Percentiles rank a stretch among this genome's conserved stretches.
Conservation (phyloP, 1,140 invertebrate genomes). For the Sesamia nonagrioides region DNA sequence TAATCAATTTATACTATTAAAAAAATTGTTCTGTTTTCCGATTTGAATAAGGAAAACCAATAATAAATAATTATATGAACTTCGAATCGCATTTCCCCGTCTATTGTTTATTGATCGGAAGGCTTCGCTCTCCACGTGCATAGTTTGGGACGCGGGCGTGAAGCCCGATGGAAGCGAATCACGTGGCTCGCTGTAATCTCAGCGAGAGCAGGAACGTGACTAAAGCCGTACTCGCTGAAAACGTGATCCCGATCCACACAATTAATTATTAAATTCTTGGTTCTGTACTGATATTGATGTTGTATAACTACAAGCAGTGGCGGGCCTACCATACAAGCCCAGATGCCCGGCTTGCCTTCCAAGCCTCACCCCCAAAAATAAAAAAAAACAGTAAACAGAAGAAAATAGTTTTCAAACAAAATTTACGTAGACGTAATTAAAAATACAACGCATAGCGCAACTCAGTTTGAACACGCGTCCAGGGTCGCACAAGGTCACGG, state of each 20-base stretch:
- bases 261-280: constrained; percentile 8
- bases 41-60: neutral
- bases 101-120: neutral
- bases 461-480: too few species aligned
- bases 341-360: too few species aligned
- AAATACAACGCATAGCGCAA: too few species aligned
- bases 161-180: constrained; percentile 2
- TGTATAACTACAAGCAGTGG: neutral
- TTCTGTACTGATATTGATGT: neutral
- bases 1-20: too few species aligned
- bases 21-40: too few species aligned
- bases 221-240: constrained; percentile 25
- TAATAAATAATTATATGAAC: neutral
- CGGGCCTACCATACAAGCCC: too few species aligned
- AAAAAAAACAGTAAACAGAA: too few species aligned
- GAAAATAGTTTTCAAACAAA: too few species aligned
- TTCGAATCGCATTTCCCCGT: neutral
- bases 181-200: constrained; percentile 18
- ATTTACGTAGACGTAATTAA: too few species aligned
- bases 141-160: neutral
- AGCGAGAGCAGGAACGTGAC: constrained; percentile 17
- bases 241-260: constrained; percentile 12
- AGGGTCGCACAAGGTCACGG: too few species aligned
- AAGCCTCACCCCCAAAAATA: too few species aligned
- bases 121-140: constrained; percentile 2